Percentiles rank a stretch among this genome's conserved stretches.
Conservation (phyloP, 2,888 invertebrate species). For the Lissocephala sabroskyi region DNA sequence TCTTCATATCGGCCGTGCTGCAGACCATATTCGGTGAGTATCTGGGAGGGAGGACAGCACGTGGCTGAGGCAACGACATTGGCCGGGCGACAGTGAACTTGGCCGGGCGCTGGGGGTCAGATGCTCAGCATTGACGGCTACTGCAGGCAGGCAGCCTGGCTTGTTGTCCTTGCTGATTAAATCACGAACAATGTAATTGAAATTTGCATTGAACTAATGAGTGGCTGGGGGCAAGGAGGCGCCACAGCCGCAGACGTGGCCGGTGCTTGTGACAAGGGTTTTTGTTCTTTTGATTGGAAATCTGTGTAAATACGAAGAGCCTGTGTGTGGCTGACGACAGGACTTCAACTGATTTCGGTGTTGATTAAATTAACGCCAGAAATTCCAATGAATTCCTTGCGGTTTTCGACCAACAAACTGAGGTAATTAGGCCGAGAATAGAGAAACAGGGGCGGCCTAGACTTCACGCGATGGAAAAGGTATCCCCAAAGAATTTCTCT, state of each 20-base stretch:
- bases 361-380: too few species aligned
- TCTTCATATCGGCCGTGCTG: slow-evolving; percentile 80
- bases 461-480: too few species aligned
- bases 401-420: too few species aligned
- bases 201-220: slow-evolving; percentile 48
- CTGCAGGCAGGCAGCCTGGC: not conserved
- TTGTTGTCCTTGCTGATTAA: slow-evolving; percentile 56
- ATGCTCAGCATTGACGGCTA: slow-evolving; percentile 16
- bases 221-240: slow-evolving; percentile 7
- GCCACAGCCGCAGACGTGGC: not conserved
- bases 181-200: slow-evolving; percentile 51
- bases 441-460: not conserved
- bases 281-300: slow-evolving; percentile 4
- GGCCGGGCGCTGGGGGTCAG: slow-evolving; percentile 53
- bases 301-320: too few species aligned
- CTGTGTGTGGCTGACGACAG: too few species aligned
- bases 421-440: not conserved
- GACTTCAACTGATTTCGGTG: too few species aligned
- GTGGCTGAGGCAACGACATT: slow-evolving; percentile 39
- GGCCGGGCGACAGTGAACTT: slow-evolving; percentile 58
- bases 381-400: too few species aligned
- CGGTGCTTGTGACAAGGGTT: slow-evolving; percentile 7
- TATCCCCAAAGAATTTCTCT: not conserved
- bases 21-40: slow-evolving; percentile 78
- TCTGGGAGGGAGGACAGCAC: too few species aligned